Percentiles rank a stretch among this genome's conserved stretches.
Evolutionary conservation across 2,888 invertebrate genomes (phyloP).

Genomic region (Panzeria rudis): DNA sequence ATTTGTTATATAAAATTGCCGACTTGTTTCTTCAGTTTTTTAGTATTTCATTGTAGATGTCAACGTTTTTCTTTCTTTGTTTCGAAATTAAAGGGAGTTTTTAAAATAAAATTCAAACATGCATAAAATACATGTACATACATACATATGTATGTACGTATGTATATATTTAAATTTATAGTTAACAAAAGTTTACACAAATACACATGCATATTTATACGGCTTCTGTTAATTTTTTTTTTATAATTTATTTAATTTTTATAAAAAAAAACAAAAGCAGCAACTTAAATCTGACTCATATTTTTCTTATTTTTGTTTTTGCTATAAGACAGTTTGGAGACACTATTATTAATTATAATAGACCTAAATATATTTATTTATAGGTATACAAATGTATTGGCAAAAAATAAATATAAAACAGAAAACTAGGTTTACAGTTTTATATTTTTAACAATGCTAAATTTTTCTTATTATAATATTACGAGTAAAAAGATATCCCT

Average conservation of each 20-base stretch:
- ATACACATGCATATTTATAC: constrained; percentile 58
- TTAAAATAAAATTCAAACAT: constrained; percentile 39
- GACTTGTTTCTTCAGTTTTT: constrained; percentile 66
- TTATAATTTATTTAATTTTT: constrained; percentile 26
- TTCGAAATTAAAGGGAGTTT: constrained; percentile 68
- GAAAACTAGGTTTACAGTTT: constrained; percentile 4
- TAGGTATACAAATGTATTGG: background rate
- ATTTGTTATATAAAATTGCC: constrained; percentile 60
- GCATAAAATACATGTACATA: background rate
- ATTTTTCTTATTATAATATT: constrained; percentile 22
- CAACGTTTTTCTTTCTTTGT: constrained; percentile 46
- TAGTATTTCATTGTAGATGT: constrained; percentile 11
- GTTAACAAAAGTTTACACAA: constrained; percentile 11
- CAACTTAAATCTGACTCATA: constrained; percentile 52
- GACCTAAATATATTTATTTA: constrained; percentile 38
- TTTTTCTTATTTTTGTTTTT: constrained; percentile 38
- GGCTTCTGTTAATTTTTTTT: constrained; percentile 64
- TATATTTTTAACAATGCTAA: constrained; percentile 11
- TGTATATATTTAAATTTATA: constrained; percentile 12
- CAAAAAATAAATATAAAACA: background rate
- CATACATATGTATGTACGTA: background rate
- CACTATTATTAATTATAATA: constrained; percentile 44
- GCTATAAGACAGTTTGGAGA: constrained; percentile 56
- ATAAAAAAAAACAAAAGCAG: background rate
- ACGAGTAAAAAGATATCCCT: too few species aligned